Conservation (phyloP, 2,888 invertebrate genomes). For the Sinelater perroti region DNA sequence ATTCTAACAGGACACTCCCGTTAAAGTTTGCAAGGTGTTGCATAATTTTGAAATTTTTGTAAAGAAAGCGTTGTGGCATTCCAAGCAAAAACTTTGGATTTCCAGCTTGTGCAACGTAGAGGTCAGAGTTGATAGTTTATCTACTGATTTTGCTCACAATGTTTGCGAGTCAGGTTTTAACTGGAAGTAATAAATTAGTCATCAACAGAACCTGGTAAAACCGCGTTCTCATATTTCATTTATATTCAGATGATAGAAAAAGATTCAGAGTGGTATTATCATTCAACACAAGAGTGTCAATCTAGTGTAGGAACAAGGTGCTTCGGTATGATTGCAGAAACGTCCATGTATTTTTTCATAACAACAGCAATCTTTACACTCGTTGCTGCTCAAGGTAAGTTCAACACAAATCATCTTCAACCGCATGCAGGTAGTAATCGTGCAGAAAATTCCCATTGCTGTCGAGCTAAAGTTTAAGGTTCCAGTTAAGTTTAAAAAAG, state of each 20-base stretch:
- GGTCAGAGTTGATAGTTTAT: too few relatives aligned
- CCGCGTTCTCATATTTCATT: constrained; percentile 32
- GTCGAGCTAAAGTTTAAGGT: constrained; percentile 9
- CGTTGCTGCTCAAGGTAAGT: constrained; percentile 16
- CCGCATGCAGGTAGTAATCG: background rate
- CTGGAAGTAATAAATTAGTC: too few relatives aligned
- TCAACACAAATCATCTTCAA: too few relatives aligned
- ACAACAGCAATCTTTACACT: background rate
- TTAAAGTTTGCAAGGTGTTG: too few relatives aligned
- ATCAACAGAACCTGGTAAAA: constrained; percentile 35
- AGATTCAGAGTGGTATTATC: constrained; percentile 41
- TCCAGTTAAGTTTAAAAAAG: background rate
- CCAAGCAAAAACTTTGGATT: too few relatives aligned
- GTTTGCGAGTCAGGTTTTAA: too few relatives aligned
- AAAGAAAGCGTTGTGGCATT: too few relatives aligned
- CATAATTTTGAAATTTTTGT: too few relatives aligned
- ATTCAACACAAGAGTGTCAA: constrained; percentile 37
- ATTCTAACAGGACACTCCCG: too few relatives aligned
- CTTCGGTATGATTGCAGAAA: constrained; percentile 6
- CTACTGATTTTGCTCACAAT: too few relatives aligned
- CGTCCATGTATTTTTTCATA: constrained; percentile 4
- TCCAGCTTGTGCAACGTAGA: too few relatives aligned
- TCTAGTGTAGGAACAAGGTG: constrained; percentile 23
- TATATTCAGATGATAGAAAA: constrained; percentile 42
- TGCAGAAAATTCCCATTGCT: background rate